Percentiles rank a stretch among this genome's conserved stretches.
Evolutionary conservation across 1,140 invertebrate genomes (phyloP).

Genomic region (Brachionus paranguensis): DNA sequence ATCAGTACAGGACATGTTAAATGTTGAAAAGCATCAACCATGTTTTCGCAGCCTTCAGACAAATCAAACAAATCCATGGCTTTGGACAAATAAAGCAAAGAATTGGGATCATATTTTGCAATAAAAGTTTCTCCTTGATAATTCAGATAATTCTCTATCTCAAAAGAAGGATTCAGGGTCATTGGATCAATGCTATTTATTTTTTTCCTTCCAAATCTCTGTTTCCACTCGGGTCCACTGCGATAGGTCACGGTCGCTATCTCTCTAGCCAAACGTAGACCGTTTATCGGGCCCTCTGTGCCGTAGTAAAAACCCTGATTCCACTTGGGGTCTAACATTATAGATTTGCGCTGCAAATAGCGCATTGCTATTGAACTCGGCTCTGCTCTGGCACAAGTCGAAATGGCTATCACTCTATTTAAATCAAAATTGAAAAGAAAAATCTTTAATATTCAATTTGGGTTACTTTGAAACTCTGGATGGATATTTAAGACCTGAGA

Average conservation of each 20-base stretch:
- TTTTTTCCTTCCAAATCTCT: conserved; percentile 49
- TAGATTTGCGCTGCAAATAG: conserved; percentile 54
- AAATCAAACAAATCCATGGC: conserved; percentile 56
- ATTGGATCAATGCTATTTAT: conserved; percentile 45
- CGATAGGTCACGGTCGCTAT: conserved; percentile 55
- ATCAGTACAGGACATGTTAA: conserved; percentile 52
- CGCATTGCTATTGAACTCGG: conserved; percentile 54
- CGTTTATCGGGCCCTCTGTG: conserved; percentile 47
- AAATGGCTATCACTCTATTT: conserved; percentile 50
- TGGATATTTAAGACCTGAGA: conserved; percentile 47
- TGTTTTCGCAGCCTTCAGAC: conserved; percentile 44
- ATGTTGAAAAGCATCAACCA: conserved; percentile 45
- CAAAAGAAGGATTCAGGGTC: conserved; percentile 51
- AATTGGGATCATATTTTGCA: conserved; percentile 55
- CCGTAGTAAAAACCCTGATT: conserved; percentile 56
- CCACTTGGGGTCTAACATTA: conserved; percentile 55
- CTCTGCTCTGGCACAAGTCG: conserved; percentile 51
- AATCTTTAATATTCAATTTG: not conserved
- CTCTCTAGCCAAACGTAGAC: conserved; percentile 55
- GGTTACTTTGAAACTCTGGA: conserved; percentile 50
- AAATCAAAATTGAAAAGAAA: conserved; percentile 28
- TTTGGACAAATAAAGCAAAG: conserved; percentile 55
- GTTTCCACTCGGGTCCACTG: conserved; percentile 55
- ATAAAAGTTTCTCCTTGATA: conserved; percentile 54
- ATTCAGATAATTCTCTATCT: conserved; percentile 55